Evolutionary conservation across 2,113 vertebrate genomes (phyloP), one percentile per base, ranked within the genome.

Genomic region (Paradoxurus hermaphroditus): DNA sequence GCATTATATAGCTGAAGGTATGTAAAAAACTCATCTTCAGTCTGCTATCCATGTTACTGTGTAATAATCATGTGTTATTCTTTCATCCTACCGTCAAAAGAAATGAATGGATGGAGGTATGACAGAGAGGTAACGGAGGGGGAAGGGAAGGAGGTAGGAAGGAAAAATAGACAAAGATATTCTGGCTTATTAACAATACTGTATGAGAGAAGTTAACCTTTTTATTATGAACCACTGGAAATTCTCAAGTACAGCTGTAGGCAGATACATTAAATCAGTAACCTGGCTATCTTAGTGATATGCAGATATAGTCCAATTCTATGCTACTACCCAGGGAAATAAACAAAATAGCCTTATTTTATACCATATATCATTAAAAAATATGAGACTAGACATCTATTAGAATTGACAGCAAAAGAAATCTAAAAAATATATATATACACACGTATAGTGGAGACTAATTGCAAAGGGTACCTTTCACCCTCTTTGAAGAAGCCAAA

Each of bases 401-500:
- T 67, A 84, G 31, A 90, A 90, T 1, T 31, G 23, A 84, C 29
- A 84, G 36, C 36, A 25, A 75, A 84, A 84, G 67, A 83, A 90
- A 90, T 46, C 31, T 84, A 44, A 68, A 41, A 44, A n/a, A 3
- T 27, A 39, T 1, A 41, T 1, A 65, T 2, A 79, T 4, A 79
- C 0, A 83, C 1, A 49, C 31, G 27, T 1, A 36, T n/a, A 96
- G 34, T 4, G 63, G 63, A 97, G 77, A 96, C 87, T 93, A 82
- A 93, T 85, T 84, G 88, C 81, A 96, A 98, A 96, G 82, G 62
- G 46, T 98, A 99, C 99, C 99, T 99, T 99, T 99, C 98, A 99
- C 99, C 98, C 99, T 99, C 99, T 99, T 99, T 39, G 99, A 99
- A 59, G 99, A 99, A 75, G 99, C 99, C 98, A 99, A 98, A 96